phyloP scores from a whole-genome alignment of 2,113 vertebrate species.

The Motacilla alba region DNA sequence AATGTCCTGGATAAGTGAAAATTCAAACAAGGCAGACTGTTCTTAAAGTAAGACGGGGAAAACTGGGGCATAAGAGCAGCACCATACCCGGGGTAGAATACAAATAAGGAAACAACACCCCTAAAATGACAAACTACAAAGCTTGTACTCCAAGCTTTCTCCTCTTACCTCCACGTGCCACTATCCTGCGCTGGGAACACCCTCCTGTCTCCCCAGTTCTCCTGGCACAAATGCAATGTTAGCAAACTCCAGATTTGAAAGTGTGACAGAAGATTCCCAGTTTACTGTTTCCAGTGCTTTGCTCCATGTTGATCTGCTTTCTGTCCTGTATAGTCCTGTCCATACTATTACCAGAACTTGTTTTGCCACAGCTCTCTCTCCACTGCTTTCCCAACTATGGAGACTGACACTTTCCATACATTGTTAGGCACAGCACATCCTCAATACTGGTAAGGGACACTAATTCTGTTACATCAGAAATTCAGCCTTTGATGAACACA shows the following conservation, averaged over 20 bases:
- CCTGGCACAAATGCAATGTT: not conserved
- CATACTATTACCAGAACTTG: not conserved
- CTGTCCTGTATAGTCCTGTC: not conserved
- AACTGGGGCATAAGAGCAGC: not conserved
- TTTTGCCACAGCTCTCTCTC: not conserved
- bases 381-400: not conserved
- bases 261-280: not conserved
- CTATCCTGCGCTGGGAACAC: not conserved
- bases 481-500: not conserved
- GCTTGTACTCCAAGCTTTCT: not conserved
- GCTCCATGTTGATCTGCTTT: not conserved
- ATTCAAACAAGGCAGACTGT: not conserved
- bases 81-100: fast-evolving
- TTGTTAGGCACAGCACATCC: not conserved
- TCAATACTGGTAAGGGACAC: not conserved
- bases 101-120: not conserved
- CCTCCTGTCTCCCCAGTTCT: not conserved
- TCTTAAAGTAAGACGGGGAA: not conserved
- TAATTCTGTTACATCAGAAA: not conserved
- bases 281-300: not conserved
- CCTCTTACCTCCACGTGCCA: not conserved
- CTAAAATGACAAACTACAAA: not conserved
- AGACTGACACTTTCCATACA: not conserved
- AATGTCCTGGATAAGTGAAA: not conserved
- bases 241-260: not conserved